A percentile compares a stretch with the other conserved stretches of the same genome.
These are phyloP conservation scores for Drosophila pseudotakahashii DNA, from an alignment of 2,888 invertebrate genomes.

Conservation along the genomic window DNA sequence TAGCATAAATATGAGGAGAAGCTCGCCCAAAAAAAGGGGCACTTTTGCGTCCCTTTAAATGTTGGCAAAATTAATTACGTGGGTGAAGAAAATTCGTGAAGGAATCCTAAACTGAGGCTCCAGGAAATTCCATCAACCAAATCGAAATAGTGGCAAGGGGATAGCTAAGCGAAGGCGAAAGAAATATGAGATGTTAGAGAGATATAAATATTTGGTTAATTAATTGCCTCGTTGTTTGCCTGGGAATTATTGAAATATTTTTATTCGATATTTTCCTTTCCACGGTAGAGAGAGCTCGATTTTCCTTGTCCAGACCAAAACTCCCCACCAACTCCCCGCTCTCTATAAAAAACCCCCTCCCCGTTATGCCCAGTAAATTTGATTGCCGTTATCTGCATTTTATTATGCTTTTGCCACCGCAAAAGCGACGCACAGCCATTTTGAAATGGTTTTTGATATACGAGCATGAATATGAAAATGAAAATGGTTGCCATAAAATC, in stretches of 20 bases:
- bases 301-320: background rate
- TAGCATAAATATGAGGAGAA: constrained; percentile 66
- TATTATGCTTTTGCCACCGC: constrained; percentile 71
- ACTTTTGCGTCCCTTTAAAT: constrained; percentile 31
- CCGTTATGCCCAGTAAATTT: constrained; percentile 47
- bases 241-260: constrained; percentile 50
- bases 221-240: constrained; percentile 54
- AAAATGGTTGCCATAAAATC: constrained; percentile 63
- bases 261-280: constrained; percentile 35
- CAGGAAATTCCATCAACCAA: constrained; percentile 18
- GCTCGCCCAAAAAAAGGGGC: constrained; percentile 30
- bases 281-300: background rate
- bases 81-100: constrained; percentile 8
- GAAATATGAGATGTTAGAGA: constrained; percentile 14
- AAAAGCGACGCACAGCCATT: constrained; percentile 52
- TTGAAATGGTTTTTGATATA: constrained; percentile 71
- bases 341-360: background rate
- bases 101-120: constrained; percentile 1
- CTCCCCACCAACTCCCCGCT: background rate
- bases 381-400: constrained; percentile 77
- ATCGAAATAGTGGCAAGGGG: background rate
- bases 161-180: background rate
- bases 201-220: constrained; percentile 57
- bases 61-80: constrained; percentile 50
- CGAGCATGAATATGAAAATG: constrained; percentile 56